These are phyloP conservation scores for Heterocephalus glaber DNA, from an alignment of 2,113 vertebrate species.

Conservation along the genomic window DNA sequence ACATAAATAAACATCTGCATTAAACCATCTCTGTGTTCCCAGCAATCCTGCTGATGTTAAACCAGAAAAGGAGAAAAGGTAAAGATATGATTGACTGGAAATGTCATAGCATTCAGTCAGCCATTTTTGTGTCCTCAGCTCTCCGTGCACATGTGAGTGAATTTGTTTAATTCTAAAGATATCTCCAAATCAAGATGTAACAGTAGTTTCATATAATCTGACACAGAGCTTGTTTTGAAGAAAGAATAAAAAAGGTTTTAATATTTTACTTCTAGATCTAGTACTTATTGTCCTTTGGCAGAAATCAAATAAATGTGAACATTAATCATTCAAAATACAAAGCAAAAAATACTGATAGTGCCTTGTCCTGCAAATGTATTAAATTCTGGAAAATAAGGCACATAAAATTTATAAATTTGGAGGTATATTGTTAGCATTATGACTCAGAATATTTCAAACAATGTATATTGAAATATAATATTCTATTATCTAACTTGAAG, in stretches of 20 bases:
- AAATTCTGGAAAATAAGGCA: neutral
- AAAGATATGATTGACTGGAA: neutral
- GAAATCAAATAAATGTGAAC: neutral
- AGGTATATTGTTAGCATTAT: neutral
- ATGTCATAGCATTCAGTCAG: neutral
- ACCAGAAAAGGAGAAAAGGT: conserved; percentile 18
- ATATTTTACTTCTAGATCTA: neutral
- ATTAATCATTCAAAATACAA: neutral
- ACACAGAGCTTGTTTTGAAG: neutral
- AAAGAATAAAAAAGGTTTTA: neutral
- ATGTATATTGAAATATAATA: neutral
- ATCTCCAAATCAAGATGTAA: neutral
- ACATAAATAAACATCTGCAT: neutral
- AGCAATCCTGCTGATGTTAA: conserved; percentile 15
- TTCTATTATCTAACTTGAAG: neutral
- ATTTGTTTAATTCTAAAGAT: neutral
- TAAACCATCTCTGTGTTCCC: neutral
- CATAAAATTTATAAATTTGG: no score
- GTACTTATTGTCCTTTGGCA: neutral
- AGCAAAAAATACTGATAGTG: neutral
- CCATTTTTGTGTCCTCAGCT: neutral
- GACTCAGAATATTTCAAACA: neutral
- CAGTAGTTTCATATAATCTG: neutral
- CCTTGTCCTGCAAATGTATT: fast-evolving
- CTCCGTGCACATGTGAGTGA: neutral